These are phyloP conservation scores for Lucifuga dentata DNA, from an alignment of 2,113 vertebrate genomes.

Conservation along the genomic window DNA sequence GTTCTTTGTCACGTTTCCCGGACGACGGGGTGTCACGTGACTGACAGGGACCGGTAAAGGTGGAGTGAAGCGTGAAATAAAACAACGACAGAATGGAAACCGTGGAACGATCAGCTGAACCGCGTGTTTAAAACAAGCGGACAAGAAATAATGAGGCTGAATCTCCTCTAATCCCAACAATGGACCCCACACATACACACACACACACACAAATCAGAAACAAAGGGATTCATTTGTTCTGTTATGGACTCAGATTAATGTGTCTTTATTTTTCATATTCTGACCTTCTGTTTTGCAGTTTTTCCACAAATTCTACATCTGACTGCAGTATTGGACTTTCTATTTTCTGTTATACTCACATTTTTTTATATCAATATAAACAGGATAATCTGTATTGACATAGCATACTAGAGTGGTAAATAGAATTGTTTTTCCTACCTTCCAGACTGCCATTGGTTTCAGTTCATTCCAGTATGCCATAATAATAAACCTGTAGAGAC, in stretches of 20 bases:
- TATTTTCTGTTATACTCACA: too few relatives aligned
- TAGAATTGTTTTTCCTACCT: too few relatives aligned
- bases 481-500: too few relatives aligned
- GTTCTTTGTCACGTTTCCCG: conserved; percentile 61
- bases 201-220: too few relatives aligned
- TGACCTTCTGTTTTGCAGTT: too few relatives aligned
- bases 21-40: conserved; percentile 74
- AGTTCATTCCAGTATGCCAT: too few relatives aligned
- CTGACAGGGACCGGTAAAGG: conserved; percentile 10
- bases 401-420: too few relatives aligned
- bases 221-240: conserved; percentile 61
- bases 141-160: neutral
- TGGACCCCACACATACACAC: conserved; percentile 19
- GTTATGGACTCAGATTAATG: conserved; percentile 17
- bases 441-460: too few relatives aligned
- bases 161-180: conserved; percentile 34
- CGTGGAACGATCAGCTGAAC: neutral
- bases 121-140: neutral
- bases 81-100: neutral
- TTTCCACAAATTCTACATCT: too few relatives aligned
- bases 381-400: too few relatives aligned
- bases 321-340: too few relatives aligned
- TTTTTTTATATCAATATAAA: too few relatives aligned
- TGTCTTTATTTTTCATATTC: neutral
- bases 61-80: neutral